Conservation (phyloP, 2,888 invertebrate genomes). For the Sipha maydis region DNA sequence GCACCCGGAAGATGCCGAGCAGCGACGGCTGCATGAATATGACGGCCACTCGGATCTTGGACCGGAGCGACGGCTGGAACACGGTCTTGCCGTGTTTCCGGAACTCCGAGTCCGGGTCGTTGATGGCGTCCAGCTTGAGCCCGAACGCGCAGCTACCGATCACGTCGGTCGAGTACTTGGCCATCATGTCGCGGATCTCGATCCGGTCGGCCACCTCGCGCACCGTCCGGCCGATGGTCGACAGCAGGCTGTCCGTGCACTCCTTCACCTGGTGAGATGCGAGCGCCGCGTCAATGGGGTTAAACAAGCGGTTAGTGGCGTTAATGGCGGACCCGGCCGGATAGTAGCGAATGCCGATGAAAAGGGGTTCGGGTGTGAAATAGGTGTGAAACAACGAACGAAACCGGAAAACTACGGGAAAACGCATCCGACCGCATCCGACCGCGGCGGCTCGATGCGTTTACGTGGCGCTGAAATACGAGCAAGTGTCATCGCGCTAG, state of each 20-base stretch:
- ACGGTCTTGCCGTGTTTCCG: constrained; percentile 67
- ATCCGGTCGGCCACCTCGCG: constrained; percentile 47
- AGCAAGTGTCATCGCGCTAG: no score
- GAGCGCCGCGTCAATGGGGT: no score
- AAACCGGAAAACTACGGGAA: no score
- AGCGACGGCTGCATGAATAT: constrained; percentile 63
- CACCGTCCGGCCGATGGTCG: constrained; percentile 5
- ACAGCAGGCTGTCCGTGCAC: constrained; percentile 46
- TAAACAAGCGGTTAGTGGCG: no score
- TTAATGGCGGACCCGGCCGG: no score
- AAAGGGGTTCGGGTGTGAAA: no score
- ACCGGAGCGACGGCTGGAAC: constrained; percentile 67
- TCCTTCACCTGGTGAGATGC: constrained; percentile 35
- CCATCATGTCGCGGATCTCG: constrained; percentile 65
- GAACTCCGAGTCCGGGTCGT: constrained; percentile 68
- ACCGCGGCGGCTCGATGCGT: no score
- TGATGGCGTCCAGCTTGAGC: constrained; percentile 68
- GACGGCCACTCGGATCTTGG: constrained; percentile 64
- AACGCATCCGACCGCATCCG: no score
- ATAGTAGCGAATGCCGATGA: no score
- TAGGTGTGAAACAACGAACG: no score
- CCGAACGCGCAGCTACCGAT: constrained; percentile 70
- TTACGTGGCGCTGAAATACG: no score
- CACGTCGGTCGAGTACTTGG: constrained; percentile 70
- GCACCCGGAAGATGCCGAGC: constrained; percentile 63